Evolutionary conservation across 2,113 vertebrate species (phyloP).

Genomic region (Corythoichthys intestinalis): DNA sequence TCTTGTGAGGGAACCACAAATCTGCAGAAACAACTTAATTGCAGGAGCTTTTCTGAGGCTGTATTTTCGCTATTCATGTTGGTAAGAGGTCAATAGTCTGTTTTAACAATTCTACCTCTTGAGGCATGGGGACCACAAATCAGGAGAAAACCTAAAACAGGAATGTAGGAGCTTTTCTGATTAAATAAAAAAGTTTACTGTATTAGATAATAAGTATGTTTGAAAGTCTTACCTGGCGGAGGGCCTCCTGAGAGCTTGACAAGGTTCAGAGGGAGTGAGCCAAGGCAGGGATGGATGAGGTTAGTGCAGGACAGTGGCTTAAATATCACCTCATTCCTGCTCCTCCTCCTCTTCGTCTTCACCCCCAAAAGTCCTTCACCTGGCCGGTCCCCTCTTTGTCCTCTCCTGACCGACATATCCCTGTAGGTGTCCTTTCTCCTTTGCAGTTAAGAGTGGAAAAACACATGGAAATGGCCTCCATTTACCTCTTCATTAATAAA

Average conservation of each 20-base stretch:
- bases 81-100: no score
- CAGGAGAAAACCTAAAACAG: no score
- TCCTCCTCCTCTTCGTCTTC: slow-evolving; percentile 1
- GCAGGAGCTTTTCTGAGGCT: no score
- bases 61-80: no score
- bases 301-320: slow-evolving; percentile 66
- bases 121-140: not conserved
- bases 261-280: slow-evolving; percentile 52
- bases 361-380: slow-evolving; percentile 33
- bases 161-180: not conserved
- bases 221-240: slow-evolving; percentile 67
- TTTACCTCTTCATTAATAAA: not conserved
- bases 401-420: not conserved
- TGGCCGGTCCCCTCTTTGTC: slow-evolving; percentile 8
- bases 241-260: slow-evolving; percentile 62
- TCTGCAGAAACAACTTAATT: no score
- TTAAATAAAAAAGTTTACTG: no score
- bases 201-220: no score
- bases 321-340: slow-evolving; percentile 68
- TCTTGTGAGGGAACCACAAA: not conserved
- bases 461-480: not conserved
- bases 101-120: not conserved
- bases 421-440: slow-evolving; percentile 18
- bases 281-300: slow-evolving; percentile 65
- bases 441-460: not conserved